Evolutionary conservation across 2,797 vertebrate species (phyloP), one percentile per base, ranked within the genome.

Genomic region (Allobates femoralis): DNA sequence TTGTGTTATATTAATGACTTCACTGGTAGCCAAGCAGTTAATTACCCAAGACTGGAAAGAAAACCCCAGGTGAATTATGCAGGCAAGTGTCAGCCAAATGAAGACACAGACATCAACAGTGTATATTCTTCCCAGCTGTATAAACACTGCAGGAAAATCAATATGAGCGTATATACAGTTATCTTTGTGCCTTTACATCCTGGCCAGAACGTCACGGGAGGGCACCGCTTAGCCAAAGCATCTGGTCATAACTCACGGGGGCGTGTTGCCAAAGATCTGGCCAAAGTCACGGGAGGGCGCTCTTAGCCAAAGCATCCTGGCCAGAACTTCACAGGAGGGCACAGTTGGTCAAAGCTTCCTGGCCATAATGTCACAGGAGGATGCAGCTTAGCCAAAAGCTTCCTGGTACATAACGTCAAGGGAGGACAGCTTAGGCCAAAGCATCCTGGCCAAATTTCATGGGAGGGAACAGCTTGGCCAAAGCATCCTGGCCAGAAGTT

Each of bases 81-180:
- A 74, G 86, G 50, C 56, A 79, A 74, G 76, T 80, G 81, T 86
- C 84, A 86, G 67, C 77, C 55, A 51, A 86, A 86, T 62, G 81
- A 87, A 87, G 56, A 84, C 85, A 64, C 81, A 76, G 86, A 87
- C 86, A 80, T 87, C 81, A 80, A 66, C 76, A 62, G 76, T 84
- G 58, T 84, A 80, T 79, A 87, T 87, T 87, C 76, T 58, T 79
- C 50, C 86, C 86, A 85, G 78, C 86, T 88, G 78, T 88, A 60
- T 46, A 88, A 85, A 88, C 83, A 85, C 32, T n/a, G 83, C 34
- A 74, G 79, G 89, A 90, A 89, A 93, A 71, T 69, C 41, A 26
- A 5, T 91, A 94, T 94, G 95, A 91, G 88, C 83, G 55, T 79
- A 55, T 64, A 14, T 75, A 53, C 41, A 74, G 51, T 46, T 75